phyloP scores from a whole-genome alignment of 2,888 invertebrate species.

The Agrotis clavis region DNA sequence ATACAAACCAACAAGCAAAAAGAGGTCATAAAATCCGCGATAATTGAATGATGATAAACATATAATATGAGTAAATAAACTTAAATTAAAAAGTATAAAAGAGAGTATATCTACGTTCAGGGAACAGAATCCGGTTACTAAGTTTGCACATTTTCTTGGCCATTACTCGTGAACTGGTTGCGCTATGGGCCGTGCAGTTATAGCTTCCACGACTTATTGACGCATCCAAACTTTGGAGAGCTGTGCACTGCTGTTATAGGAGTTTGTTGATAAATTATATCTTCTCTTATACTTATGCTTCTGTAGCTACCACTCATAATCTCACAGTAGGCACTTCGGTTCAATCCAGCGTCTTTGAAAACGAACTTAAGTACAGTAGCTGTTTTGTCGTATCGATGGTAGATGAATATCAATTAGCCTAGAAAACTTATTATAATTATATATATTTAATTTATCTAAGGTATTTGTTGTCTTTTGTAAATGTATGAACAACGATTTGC shows the following conservation, averaged over 20 bases:
- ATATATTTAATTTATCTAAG: too few relatives aligned
- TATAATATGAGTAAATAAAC: constrained; percentile 11
- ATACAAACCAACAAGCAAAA: too few relatives aligned
- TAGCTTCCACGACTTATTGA: constrained; percentile 81
- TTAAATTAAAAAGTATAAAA: constrained; percentile 16
- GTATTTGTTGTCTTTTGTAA: too few relatives aligned
- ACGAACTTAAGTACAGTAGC: too few relatives aligned
- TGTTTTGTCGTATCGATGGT: constrained; percentile 3
- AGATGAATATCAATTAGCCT: too few relatives aligned
- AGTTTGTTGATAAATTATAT: constrained; percentile 20
- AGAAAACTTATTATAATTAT: too few relatives aligned
- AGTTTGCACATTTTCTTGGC: constrained; percentile 80
- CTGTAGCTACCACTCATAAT: background rate
- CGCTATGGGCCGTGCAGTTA: constrained; percentile 82
- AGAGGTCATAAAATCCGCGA: background rate
- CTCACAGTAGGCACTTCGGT: too few relatives aligned
- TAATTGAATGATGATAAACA: background rate
- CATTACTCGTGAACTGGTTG: constrained; percentile 74
- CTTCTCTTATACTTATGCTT: background rate
- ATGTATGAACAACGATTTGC: too few relatives aligned
- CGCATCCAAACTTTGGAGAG: constrained; percentile 71
- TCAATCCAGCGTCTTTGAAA: background rate
- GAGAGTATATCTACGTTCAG: constrained; percentile 42
- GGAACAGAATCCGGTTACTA: constrained; percentile 79
- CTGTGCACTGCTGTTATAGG: constrained; percentile 24